Base-by-base conservation (phyloP, 2,888 invertebrate species). In the Drosophila conformis region DNA sequence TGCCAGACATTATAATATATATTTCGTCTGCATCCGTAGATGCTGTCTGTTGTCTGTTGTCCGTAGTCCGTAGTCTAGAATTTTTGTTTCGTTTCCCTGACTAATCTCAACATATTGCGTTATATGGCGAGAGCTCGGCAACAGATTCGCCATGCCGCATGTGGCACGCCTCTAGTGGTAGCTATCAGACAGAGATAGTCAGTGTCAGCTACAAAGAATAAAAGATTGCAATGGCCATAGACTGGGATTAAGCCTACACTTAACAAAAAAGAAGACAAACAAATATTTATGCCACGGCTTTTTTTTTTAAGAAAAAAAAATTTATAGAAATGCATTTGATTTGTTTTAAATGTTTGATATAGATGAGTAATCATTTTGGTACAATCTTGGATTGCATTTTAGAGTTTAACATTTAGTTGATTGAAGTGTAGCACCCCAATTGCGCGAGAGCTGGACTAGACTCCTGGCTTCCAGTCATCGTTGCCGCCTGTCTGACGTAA, bases 1-100 rank as follows among this genome's bases (percentile, higher is more conserved):
- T 71, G 89, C 88, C 89, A 87, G 86, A 87, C 90, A 90, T 78
- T 90, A 87, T 90, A 90, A 85, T 90, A 83, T 65, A 80, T 73
- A 73, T 81, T 71, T 69, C 18, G 82, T 75, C 83, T 85, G 88
- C 87, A 72, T 72, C 64, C 82, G 76, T 87, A 71, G 68, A 56
- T 80, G 80, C 64, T 73, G 82, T 79, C 75, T 69, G 53, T 53
- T 38, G 48, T 49, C 61, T 64, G 73, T 73, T 59, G 69, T 49
- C 73, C 69, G 38, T 52, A 38, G 29, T 53, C 51, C 63, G 65
- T 42, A 53, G 69, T 36, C 59, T 40, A 84, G 63, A 78, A 73
- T 76, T 76, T 66, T 73, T 76, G 79, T 87, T 76, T 79, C 66
- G 60, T 70, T 79, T 64, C 73, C 79, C 85, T 76, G 81, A 78